Base-by-base conservation (phyloP, 2,797 vertebrate species). In the Sternarchorhynchus goeldii region DNA sequence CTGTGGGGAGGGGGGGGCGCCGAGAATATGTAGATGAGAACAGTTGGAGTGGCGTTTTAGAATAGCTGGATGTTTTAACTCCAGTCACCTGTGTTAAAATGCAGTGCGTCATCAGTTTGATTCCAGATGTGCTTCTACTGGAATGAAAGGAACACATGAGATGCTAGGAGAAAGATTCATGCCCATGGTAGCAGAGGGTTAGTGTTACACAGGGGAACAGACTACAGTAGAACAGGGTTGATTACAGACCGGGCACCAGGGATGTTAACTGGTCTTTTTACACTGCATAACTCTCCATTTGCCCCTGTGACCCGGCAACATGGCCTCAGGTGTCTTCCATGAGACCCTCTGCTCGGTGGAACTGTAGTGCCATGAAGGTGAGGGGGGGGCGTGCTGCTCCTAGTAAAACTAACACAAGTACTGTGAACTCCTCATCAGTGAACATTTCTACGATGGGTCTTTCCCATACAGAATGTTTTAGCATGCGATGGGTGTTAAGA, bases 231-330 rank as follows among this genome's bases (percentile, higher is more conserved):
- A 70, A 32, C 20, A 63, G 53, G 66, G 57, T 31, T 80, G 68
- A 62, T 70, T 59, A 50, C 50, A 21, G 63, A 55, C 14, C 65
- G 73, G 73, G 20, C 73, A 55, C 69, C 53, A 71, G 32, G 29
- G 41, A 80, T 80, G 73, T 80, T 76, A 66, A 80, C 66, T 70
- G 8, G 78, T 50, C 75, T 10, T 70, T 70, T 36, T 45, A 70
- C 17, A 10, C 50, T 58, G 32, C 39, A 10, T 59, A 57, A 70
- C 53, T 34, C 34, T 45, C 50, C 59, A 64, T 45, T 75, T 57
- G 73, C 60, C 70, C 21, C 20, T 16, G 45, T 69, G 45, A 12
- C 36, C 29, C 21, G 21, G 17, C 17, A 69, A 31, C 66, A 56
- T 71, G 68, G 68, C 50, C 68, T 3, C 67, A 72, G 73, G 36